Evolutionary conservation across 2,797 vertebrate species (phyloP).

Genomic region (Staurois parvus): DNA sequence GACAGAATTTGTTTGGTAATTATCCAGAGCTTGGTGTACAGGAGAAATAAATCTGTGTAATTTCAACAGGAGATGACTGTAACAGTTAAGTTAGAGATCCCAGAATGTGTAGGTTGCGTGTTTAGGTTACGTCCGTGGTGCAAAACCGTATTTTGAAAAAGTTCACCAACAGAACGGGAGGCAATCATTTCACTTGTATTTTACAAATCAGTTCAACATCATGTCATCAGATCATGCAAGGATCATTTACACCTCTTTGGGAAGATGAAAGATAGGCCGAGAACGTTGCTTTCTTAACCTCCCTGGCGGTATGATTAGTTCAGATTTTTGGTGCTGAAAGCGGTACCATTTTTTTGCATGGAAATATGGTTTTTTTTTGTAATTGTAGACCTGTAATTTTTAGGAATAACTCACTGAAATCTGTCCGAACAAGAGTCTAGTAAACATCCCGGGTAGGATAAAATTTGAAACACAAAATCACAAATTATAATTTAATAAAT

Average conservation of each 20-base stretch:
- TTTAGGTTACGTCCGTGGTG: neutral
- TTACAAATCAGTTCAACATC: neutral
- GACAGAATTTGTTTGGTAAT: constrained; percentile 44
- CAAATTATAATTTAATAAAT: too few relatives aligned
- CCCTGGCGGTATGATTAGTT: too few relatives aligned
- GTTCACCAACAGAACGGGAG: neutral
- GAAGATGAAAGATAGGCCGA: neutral
- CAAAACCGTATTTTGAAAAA: neutral
- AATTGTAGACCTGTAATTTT: too few relatives aligned
- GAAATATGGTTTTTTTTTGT: too few relatives aligned
- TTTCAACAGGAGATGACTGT: neutral
- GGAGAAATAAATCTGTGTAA: neutral
- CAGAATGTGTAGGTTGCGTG: neutral
- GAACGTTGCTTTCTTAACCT: neutral
- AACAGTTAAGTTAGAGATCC: neutral
- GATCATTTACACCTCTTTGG: neutral
- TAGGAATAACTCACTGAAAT: too few relatives aligned
- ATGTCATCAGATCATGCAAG: neutral
- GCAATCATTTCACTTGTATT: neutral
- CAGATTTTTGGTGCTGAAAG: too few relatives aligned
- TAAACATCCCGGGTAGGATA: too few relatives aligned
- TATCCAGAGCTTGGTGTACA: neutral
- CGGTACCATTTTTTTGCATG: too few relatives aligned
- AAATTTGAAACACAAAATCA: too few relatives aligned
- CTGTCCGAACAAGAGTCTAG: too few relatives aligned